Conservation (phyloP, 2,888 invertebrate genomes). For the Oegoconia quadripuncta region DNA sequence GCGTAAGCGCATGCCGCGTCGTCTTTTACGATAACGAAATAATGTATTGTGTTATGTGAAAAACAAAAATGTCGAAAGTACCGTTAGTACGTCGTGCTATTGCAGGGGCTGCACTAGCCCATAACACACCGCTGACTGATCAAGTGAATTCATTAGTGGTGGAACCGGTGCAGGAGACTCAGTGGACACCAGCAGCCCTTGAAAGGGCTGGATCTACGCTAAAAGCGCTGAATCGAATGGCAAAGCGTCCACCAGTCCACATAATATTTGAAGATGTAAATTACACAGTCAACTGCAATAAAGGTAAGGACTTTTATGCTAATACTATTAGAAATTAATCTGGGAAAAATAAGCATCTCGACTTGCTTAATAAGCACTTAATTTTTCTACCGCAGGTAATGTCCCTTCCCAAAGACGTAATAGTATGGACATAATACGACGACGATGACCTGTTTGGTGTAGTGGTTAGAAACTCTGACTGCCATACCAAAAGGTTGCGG, state of each 20-base stretch:
- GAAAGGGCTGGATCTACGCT: slow-evolving; percentile 71
- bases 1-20: too few species aligned
- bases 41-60: too few species aligned
- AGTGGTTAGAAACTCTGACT: too few species aligned
- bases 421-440: too few species aligned
- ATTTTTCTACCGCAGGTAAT: too few species aligned
- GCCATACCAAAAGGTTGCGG: too few species aligned
- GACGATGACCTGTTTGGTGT: too few species aligned
- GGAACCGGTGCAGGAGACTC: slow-evolving; percentile 45
- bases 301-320: slow-evolving; percentile 40
- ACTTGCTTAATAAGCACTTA: too few species aligned
- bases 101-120: slow-evolving; percentile 58
- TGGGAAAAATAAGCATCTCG: too few species aligned
- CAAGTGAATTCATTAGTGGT: slow-evolving; percentile 29
- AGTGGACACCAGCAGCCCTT: slow-evolving; percentile 71
- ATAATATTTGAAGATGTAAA: slow-evolving; percentile 80
- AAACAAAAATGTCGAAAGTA: slow-evolving; percentile 47
- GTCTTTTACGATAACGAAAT: too few species aligned
- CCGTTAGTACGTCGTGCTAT: slow-evolving; percentile 66
- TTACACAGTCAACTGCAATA: slow-evolving; percentile 70
- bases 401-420: too few species aligned
- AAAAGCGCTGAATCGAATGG: slow-evolving; percentile 75
- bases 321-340: not conserved
- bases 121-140: slow-evolving; percentile 27
- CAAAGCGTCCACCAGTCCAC: slow-evolving; percentile 79